Evolutionary conservation across 1,140 invertebrate genomes (phyloP).

Genomic region (Lepidostoma basale): DNA sequence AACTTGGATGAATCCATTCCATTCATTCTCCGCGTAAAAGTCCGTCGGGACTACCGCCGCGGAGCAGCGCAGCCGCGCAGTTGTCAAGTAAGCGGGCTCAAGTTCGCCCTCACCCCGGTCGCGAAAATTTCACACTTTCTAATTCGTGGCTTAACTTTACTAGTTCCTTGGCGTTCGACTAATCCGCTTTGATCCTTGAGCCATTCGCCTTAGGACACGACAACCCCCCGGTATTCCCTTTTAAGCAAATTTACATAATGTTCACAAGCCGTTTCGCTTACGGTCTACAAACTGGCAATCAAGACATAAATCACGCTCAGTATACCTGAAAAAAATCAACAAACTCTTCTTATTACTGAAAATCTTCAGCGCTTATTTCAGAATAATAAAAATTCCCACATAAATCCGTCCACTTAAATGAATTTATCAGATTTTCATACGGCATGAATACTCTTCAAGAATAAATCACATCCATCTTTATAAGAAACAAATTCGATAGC

Average conservation of each 20-base stretch:
- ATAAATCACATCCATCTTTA: no score
- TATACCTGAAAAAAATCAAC: slow-evolving; percentile 31
- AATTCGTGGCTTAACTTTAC: not conserved
- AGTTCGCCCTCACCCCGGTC: not conserved
- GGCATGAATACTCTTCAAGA: no score
- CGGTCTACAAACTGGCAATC: slow-evolving; percentile 40
- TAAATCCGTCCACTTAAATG: no score
- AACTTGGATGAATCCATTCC: not conserved
- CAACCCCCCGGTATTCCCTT: slow-evolving; percentile 8
- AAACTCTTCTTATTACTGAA: not conserved
- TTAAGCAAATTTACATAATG: slow-evolving; percentile 40
- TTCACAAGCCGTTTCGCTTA: slow-evolving; percentile 43
- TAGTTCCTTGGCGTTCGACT: no score
- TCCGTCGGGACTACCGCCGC: not conserved
- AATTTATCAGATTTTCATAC: no score
- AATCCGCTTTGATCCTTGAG: not conserved
- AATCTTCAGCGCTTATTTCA: slow-evolving; percentile 6
- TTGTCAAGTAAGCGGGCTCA: not conserved
- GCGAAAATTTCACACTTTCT: not conserved
- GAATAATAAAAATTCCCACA: no score
- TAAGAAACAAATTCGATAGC: no score
- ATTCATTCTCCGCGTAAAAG: not conserved
- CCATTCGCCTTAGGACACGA: not conserved
- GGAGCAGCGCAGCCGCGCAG: not conserved
- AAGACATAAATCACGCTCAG: slow-evolving; percentile 38